Evolutionary conservation across 2,113 vertebrate species (phyloP), one percentile per base, ranked within the genome.

Genomic region (Oenanthe melanoleuca): DNA sequence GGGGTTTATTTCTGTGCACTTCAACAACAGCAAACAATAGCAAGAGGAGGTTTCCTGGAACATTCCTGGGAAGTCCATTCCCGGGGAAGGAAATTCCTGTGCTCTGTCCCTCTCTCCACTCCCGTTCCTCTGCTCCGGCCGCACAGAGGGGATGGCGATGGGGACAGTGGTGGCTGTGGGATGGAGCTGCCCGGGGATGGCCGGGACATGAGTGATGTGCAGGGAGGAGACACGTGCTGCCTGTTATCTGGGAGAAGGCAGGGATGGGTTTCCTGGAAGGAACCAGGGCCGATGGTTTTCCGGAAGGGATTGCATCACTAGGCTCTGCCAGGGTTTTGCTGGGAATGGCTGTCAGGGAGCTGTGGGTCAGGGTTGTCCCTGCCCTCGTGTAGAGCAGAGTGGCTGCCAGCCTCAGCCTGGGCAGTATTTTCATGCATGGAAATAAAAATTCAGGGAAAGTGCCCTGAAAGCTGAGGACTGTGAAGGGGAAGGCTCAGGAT

Each of bases 1-100:
- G 75, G 59, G 55, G 19, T 86, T 93, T 88, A 40, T 80, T 92
- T 66, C 88, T 88, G 79, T 71, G 75, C 74, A 53, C 88, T 80
- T 70, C 64, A 82, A 44, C 17, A 83, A 52, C 79, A 92, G 82
- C 82, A 92, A 96, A 96, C 94, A 97, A 96, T 96, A 96, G 85
- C 90, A 77, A 94, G 60, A 33, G 94, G 94, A 89, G 71, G 57
- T 80, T 96, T 95, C 90, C 94, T 96, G 95, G 67, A 94, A 83
- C 75, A 16, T 78, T 67, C 63, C 34, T 0, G 8, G 87, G 78
- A 74, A 91, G 13, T 40, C 75, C 60, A 88, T 96, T 95, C 79
- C 86, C 72, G 72, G 92, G 92, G 90, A 96, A 93, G 94, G 96
- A 97, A 96, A 95, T 92, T 90, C 75, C 85, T 81, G 21, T 1